These are phyloP conservation scores for Haliclystus octoradiatus DNA, from an alignment of 30 jellyfish, hydroid and myxozoan species.

Conservation along the genomic window DNA sequence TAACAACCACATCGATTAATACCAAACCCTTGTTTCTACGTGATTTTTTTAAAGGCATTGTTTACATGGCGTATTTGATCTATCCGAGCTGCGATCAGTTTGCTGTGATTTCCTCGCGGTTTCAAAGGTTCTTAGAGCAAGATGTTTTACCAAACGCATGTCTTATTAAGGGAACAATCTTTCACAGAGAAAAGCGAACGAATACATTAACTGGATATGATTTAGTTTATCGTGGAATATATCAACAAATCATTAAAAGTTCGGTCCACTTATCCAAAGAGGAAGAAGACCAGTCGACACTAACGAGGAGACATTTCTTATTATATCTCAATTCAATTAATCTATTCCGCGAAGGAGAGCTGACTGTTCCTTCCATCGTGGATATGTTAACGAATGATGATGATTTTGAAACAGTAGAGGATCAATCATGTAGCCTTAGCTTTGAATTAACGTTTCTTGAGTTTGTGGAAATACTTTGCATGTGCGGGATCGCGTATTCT, in stretches of 20 bases:
- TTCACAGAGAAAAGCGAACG: slow-evolving; percentile 27
- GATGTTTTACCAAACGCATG: slow-evolving; percentile 35
- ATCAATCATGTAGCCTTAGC: slow-evolving; percentile 43
- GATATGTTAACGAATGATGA: slow-evolving; percentile 33
- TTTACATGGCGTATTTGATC: slow-evolving; percentile 30
- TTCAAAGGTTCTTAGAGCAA: slow-evolving; percentile 29
- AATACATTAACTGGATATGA: slow-evolving; percentile 25
- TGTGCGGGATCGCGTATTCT: slow-evolving; percentile 18
- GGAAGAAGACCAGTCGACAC: not conserved
- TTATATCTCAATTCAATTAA: slow-evolving; percentile 42
- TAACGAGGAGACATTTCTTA: slow-evolving; percentile 41
- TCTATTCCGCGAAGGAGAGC: slow-evolving; percentile 17
- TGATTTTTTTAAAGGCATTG: slow-evolving; percentile 46
- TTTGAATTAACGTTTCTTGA: slow-evolving; percentile 51
- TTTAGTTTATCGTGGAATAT: slow-evolving; percentile 24
- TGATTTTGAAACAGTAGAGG: not conserved
- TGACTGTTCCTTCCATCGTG: slow-evolving; percentile 38
- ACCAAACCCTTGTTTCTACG: slow-evolving; percentile 44
- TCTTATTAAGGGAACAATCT: slow-evolving; percentile 16
- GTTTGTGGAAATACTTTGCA: slow-evolving; percentile 42
- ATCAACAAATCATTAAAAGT: not conserved
- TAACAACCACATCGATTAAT: slow-evolving; percentile 12
- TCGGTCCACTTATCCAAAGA: not conserved
- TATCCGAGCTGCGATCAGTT: slow-evolving; percentile 4
- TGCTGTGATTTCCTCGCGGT: slow-evolving; percentile 15